phyloP scores from a whole-genome alignment of 2,888 invertebrate genomes.

The Acrocyrtus sp. region DNA sequence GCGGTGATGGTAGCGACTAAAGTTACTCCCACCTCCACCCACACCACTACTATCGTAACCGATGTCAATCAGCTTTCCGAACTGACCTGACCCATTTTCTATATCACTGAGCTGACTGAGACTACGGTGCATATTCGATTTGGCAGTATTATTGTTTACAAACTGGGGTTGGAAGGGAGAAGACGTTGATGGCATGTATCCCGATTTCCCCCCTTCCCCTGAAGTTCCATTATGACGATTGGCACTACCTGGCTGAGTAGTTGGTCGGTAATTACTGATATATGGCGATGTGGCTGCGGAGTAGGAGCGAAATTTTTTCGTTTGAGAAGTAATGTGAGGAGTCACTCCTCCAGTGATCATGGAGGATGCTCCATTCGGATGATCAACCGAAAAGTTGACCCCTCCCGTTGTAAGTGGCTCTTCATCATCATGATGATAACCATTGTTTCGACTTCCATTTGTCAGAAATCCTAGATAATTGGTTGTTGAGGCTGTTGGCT shows the following conservation, averaged over 20 bases:
- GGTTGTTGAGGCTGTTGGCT: conserved; percentile 38
- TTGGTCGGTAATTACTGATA: conserved; percentile 51
- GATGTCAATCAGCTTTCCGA: conserved; percentile 15
- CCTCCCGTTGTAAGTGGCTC: conserved; percentile 44
- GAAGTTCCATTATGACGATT: conserved; percentile 23
- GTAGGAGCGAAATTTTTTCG: conserved; percentile 48
- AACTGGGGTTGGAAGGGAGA: conserved; percentile 17
- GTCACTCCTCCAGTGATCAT: conserved; percentile 2
- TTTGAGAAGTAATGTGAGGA: neutral
- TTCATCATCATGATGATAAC: conserved; percentile 57
- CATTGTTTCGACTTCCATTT: conserved; percentile 57
- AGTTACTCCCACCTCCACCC: neutral
- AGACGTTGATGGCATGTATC: conserved; percentile 5
- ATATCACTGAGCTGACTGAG: conserved; percentile 33
- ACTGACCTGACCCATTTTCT: conserved; percentile 9
- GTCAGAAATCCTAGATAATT: conserved; percentile 36
- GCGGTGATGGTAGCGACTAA: conserved; percentile 9
- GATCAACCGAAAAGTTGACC: conserved; percentile 7
- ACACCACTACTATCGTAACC: conserved; percentile 10
- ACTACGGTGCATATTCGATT: conserved; percentile 38
- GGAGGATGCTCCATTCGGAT: conserved; percentile 10
- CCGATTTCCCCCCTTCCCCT: conserved; percentile 3
- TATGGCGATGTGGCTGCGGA: conserved; percentile 60
- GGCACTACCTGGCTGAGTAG: conserved; percentile 30
- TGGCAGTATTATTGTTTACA: conserved; percentile 39